Evolutionary conservation across 1,140 invertebrate species (phyloP), one percentile per base, ranked within the genome.

Genomic region (Drosophila sp.): DNA sequence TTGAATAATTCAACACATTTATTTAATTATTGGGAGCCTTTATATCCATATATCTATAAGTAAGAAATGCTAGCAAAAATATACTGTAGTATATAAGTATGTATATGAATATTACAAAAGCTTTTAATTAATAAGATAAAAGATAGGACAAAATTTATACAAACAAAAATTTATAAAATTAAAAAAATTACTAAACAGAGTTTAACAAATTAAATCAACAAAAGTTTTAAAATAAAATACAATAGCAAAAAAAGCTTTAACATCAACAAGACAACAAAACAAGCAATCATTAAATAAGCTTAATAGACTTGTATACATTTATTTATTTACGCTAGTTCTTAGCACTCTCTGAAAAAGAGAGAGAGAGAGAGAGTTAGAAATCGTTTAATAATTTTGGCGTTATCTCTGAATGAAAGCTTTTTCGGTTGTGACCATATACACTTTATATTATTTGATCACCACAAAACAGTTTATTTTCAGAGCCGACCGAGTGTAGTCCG

Each of bases 381-480:
- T 36, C 34, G 34, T n/a, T 36, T n/a, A 36, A 11, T n/a, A n/a
- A n/a, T n/a, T 36, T 36, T 3, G 8, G 0, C 27, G 27, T 6
- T 29, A 29, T 36, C 34, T 11, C 11, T 16, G 14, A 1, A 34
- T 8, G 61, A 61, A 69, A 46, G 45, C 29, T 48, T 70, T 53
- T 45, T 32, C 0, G 0, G 11, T 8, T 9, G 4, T 9, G 11
- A 8, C 8, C 38, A 14, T 18, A 50, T 8, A 2, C 36, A 38
- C n/a, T 11, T 38, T 4, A 13, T 38, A 40, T 40, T 27, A 38
- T 40, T 43, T 34, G 45, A 51, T 57, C 18, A 48, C 4, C 7
- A 32, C 14, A n/a, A n/a, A 45, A 27, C 40, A 73, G 73, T 81
- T 72, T 16, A 34, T 18, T 14, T 57, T 63, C 45, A 34, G 34